Evolutionary conservation across 1,140 invertebrate genomes (phyloP).

Genomic region (Ptiloglossa arizonensis): DNA sequence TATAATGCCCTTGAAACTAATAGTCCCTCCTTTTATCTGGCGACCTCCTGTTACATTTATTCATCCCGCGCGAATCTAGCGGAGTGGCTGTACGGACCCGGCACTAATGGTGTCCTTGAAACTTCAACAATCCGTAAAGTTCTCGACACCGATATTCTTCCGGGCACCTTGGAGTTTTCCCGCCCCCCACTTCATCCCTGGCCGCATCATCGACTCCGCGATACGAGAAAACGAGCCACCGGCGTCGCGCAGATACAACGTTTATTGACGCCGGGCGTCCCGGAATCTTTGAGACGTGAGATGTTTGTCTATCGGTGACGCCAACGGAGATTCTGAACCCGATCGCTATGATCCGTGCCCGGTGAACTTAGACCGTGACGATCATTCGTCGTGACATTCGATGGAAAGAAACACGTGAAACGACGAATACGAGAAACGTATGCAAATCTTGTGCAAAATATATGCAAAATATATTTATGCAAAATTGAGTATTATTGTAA

Average conservation of each 20-base stretch:
- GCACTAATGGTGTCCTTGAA: slow-evolving; percentile 38
- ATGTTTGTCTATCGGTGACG: neutral
- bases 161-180: neutral
- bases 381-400: too few relatives aligned
- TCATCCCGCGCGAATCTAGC: slow-evolving; percentile 24
- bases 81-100: neutral
- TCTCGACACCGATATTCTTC: slow-evolving; percentile 9
- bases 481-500: too few relatives aligned
- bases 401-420: too few relatives aligned
- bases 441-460: too few relatives aligned
- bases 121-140: slow-evolving; percentile 16
- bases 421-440: too few relatives aligned
- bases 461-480: too few relatives aligned
- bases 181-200: neutral
- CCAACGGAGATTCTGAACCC: neutral
- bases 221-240: neutral
- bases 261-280: neutral
- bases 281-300: fast-evolving
- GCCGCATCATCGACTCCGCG: neutral
- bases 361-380: too few relatives aligned
- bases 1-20: slow-evolving; percentile 42
- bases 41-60: slow-evolving; percentile 42
- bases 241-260: neutral
- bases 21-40: slow-evolving; percentile 22
- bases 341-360: too few relatives aligned